These are phyloP conservation scores for Pammene fasciana DNA, from an alignment of 2,888 invertebrate genomes.

Conservation along the genomic window DNA sequence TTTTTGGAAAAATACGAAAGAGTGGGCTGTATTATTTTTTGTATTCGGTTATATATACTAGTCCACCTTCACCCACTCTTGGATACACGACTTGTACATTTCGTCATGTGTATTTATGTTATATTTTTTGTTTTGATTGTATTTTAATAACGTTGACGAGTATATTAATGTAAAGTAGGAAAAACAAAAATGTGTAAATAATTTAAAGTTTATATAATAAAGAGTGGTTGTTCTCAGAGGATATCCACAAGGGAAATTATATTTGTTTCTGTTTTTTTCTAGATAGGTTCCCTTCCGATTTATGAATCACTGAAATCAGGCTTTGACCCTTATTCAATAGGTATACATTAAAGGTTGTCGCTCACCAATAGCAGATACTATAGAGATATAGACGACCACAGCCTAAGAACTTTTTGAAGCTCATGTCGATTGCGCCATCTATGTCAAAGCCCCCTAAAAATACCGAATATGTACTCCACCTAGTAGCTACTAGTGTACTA, in stretches of 20 bases:
- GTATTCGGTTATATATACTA: conserved; percentile 79
- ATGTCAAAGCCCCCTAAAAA: too few relatives aligned
- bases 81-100: conserved; percentile 67
- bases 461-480: too few relatives aligned
- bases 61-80: conserved; percentile 75
- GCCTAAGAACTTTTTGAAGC: too few relatives aligned
- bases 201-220: conserved; percentile 84
- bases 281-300: neutral
- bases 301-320: too few relatives aligned
- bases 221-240: conserved; percentile 78
- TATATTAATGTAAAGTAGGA: conserved; percentile 82
- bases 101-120: conserved; percentile 77
- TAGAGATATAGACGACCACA: too few relatives aligned
- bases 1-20: conserved; percentile 57
- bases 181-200: conserved; percentile 80
- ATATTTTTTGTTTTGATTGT: conserved; percentile 80
- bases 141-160: conserved; percentile 81
- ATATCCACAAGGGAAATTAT: conserved; percentile 60
- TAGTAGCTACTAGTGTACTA: too few relatives aligned
- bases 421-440: too few relatives aligned
- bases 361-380: too few relatives aligned
- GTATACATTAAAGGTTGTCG: too few relatives aligned
- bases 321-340: too few relatives aligned
- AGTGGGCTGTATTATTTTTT: conserved; percentile 75
- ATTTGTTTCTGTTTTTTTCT: conserved; percentile 47